phyloP scores from a whole-genome alignment of 2,797 vertebrate genomes.

The Coregonus suidteri region DNA sequence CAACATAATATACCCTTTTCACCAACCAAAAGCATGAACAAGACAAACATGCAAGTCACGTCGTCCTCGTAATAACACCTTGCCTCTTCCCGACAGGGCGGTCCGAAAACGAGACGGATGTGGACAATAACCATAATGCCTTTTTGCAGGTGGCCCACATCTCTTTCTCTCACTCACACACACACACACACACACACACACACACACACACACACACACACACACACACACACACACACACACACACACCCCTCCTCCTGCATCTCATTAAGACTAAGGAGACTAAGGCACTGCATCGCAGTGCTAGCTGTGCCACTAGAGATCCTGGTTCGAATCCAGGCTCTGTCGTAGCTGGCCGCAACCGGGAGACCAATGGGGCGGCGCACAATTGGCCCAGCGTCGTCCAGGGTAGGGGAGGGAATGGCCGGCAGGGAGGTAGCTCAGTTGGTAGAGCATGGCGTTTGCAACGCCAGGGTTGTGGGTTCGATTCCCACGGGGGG shows the following conservation, averaged over 20 bases:
- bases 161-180: conserved; percentile 9
- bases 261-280: conserved; percentile 55
- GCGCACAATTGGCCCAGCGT: too few species aligned
- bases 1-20: neutral
- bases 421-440: too few species aligned
- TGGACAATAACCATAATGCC: conserved; percentile 66
- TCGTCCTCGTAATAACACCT: conserved; percentile 54
- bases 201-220: conserved; percentile 44
- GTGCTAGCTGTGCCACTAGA: too few species aligned
- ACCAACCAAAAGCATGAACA: conserved; percentile 30
- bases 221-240: conserved; percentile 46
- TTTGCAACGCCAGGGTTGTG: too few species aligned
- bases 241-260: conserved; percentile 52
- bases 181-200: neutral
- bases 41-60: conserved; percentile 25
- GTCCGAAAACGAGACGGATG: conserved; percentile 66
- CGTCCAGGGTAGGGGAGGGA: too few species aligned
- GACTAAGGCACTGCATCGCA: too few species aligned
- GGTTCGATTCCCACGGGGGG: too few species aligned
- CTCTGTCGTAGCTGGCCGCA: too few species aligned
- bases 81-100: conserved; percentile 51
- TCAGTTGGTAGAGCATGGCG: too few species aligned
- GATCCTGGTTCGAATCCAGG: too few species aligned
- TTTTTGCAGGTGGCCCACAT: conserved; percentile 68
- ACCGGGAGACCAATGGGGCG: too few species aligned